Evolutionary conservation across 2,888 invertebrate genomes (phyloP).

Genomic region (Himalopsyche anomala): DNA sequence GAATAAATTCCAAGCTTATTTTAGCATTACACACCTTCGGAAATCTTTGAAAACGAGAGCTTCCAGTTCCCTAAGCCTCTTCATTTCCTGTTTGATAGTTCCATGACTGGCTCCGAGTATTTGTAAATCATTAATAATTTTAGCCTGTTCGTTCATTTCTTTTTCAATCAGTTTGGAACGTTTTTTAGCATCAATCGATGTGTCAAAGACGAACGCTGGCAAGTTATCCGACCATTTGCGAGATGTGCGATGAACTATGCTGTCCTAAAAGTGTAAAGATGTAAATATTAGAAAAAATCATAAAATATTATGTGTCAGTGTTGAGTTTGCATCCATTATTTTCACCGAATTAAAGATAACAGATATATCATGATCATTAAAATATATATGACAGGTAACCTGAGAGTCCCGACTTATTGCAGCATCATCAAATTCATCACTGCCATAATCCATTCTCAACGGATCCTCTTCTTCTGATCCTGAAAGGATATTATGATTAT

Average conservation of each 20-base stretch:
- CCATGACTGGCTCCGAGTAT: constrained; percentile 91
- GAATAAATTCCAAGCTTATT: not conserved
- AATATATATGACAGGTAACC: constrained; percentile 67
- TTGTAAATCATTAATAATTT: constrained; percentile 94
- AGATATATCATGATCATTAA: not conserved
- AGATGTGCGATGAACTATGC: constrained; percentile 79
- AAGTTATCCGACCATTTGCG: constrained; percentile 85
- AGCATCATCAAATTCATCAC: constrained; percentile 85
- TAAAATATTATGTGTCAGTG: not conserved
- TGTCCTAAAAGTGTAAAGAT: constrained; percentile 75
- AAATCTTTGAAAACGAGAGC: constrained; percentile 96
- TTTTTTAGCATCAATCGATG: constrained; percentile 86
- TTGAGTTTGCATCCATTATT: no score
- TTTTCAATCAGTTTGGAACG: constrained; percentile 95
- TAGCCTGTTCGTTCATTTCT: constrained; percentile 98
- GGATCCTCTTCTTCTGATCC: constrained; percentile 89
- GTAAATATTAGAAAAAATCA: not conserved
- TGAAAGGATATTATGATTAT: constrained; percentile 62
- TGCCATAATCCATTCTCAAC: constrained; percentile 83
- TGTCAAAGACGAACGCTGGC: constrained; percentile 90
- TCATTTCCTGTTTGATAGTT: constrained; percentile 94
- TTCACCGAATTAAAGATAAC: not conserved
- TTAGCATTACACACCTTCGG: constrained; percentile 77
- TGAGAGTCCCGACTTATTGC: constrained; percentile 80
- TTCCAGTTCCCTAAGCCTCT: constrained; percentile 94